Percentiles rank a stretch among this genome's conserved stretches.
Evolutionary conservation across 2,797 vertebrate genomes (phyloP).

Genomic region (Carduelis carduelis): DNA sequence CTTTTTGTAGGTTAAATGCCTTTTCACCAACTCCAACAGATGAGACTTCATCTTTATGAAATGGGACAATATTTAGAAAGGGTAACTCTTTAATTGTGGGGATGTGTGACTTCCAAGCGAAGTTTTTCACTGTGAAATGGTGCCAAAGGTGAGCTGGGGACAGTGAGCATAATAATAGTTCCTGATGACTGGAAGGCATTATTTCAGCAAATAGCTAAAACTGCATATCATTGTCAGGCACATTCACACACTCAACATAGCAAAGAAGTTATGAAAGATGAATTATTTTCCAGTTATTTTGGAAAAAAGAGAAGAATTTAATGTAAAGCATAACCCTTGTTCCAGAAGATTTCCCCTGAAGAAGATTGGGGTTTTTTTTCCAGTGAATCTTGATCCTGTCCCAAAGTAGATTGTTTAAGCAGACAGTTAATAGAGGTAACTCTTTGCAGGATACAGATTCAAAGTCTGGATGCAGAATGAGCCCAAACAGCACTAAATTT

Average conservation of each 20-base stretch:
- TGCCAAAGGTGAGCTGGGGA: background rate
- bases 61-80: background rate
- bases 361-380: fast-evolving
- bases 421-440: background rate
- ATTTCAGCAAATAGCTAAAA: background rate
- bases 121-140: background rate
- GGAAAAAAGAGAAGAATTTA: background rate
- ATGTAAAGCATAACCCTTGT: background rate
- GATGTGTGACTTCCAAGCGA: background rate
- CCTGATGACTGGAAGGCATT: background rate
- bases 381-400: background rate
- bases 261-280: background rate
- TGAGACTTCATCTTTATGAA: background rate
- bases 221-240: background rate
- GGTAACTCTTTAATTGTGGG: background rate
- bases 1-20: background rate
- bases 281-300: background rate
- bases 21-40: background rate
- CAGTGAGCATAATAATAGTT: background rate
- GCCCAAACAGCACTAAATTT: background rate
- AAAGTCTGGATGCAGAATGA: background rate
- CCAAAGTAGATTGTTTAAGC: background rate
- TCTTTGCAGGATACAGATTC: background rate
- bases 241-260: background rate
- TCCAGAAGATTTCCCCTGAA: background rate